Evolutionary conservation across 1,140 invertebrate genomes (phyloP), one percentile per base, ranked within the genome.

Genomic region (Sipha flava): DNA sequence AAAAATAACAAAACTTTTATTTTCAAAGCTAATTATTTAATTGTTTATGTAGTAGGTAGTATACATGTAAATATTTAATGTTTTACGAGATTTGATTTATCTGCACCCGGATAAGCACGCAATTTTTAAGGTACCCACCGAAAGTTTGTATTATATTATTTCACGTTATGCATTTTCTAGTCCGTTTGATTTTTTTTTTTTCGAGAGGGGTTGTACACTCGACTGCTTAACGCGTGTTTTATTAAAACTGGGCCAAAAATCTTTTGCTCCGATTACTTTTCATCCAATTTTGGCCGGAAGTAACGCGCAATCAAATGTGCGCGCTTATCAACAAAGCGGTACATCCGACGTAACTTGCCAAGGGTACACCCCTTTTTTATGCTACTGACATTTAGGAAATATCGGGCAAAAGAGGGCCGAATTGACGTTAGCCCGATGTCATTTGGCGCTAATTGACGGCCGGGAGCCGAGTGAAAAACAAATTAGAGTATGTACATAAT

Each of bases 401-500:
- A 77, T 77, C 73, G 73, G 49, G 34, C 37, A 77, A 57, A 40
- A 77, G 52, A 57, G 73, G 34, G 34, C 57, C 21, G n/a, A 52
- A 77, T 77, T 77, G 73, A 77, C 73, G 52, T 77, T 43, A 21
- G 73, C 34, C 21, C 23, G 31, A 23, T 77, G 52, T 77, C 73
- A 77, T 77, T 77, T 34, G 40, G 49, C 49, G 37, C 34, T 77
- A 77, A 77, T 77, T 77, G 73, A 77, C 73, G 52, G 34, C 70
- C 70, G 45, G 21, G 26, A 52, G n/a, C 47, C 70, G 73, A 59
- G 73, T n/a, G 49, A 77, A 77, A 77, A 77, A 77, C 73, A 77
- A 77, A 77, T 77, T 77, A 77, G 73, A 77, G 73, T 40, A 10
- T 57, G 73, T 77, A 77, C 49, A 77, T 77, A 57, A 77, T 77